These are phyloP conservation scores for Panagrolaimus sp. DNA, from an alignment of 1,140 invertebrate species.

Conservation along the genomic window DNA sequence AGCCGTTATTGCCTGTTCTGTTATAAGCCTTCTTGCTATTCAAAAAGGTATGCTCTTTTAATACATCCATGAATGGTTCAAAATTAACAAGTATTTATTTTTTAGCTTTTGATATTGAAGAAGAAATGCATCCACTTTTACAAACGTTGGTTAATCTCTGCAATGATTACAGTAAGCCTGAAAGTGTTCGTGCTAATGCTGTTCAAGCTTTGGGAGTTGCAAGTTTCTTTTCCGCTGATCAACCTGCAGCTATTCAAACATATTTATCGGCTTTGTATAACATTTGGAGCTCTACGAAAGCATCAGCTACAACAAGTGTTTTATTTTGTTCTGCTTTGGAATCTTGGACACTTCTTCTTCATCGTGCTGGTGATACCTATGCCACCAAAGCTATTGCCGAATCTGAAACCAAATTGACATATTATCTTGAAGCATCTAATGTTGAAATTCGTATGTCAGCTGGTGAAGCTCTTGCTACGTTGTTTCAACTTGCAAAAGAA, in stretches of 20 bases:
- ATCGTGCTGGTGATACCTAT: not conserved
- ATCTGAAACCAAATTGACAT: not conserved
- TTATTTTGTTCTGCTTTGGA: not conserved
- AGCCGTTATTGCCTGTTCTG: not conserved
- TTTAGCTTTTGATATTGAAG: slow-evolving; percentile 3
- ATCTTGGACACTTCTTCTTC: not conserved
- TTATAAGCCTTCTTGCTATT: not conserved
- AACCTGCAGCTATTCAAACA: not conserved
- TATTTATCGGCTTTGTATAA: not conserved
- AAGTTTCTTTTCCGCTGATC: not conserved
- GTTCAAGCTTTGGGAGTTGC: not conserved
- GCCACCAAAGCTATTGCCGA: not conserved
- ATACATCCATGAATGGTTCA: too few relatives aligned
- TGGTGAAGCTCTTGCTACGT: not conserved
- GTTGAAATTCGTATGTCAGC: slow-evolving; percentile 1
- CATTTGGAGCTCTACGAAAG: not conserved
- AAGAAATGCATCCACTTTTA: not conserved
- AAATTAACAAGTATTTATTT: too few relatives aligned
- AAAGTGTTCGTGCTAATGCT: not conserved
- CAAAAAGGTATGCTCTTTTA: not conserved
- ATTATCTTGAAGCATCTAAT: not conserved
- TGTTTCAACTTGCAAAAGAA: not conserved
- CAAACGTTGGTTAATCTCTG: not conserved
- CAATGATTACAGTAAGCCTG: not conserved
- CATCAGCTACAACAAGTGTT: not conserved